Percentiles rank a stretch among this genome's conserved stretches.
phyloP scores from a whole-genome alignment of 2,888 invertebrate genomes.

The Agriopis marginaria region DNA sequence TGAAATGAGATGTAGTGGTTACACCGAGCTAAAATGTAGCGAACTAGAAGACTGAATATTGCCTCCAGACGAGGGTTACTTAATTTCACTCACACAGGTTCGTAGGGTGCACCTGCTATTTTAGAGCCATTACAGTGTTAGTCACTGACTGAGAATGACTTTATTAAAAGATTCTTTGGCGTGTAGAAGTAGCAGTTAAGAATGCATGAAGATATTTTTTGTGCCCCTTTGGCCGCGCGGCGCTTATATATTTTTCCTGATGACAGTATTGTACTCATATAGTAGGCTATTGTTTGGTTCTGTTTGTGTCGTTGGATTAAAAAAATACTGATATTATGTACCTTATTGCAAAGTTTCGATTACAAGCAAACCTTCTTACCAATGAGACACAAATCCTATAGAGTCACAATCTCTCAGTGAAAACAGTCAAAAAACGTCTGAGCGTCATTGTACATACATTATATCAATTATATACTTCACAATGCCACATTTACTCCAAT shows the following conservation, averaged over 20 bases:
- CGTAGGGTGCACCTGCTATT: constrained; percentile 44
- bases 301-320: no score
- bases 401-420: no score
- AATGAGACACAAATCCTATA: no score
- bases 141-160: constrained; percentile 15
- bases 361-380: not conserved
- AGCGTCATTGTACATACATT: no score
- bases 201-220: not conserved
- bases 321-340: no score
- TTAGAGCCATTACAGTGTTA: constrained; percentile 37
- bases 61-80: constrained; percentile 32
- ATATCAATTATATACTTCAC: no score
- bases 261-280: no score
- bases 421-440: no score
- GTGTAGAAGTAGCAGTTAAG: not conserved
- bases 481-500: no score
- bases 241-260: not conserved
- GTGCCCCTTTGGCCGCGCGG: no score
- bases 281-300: no score
- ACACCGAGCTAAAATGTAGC: constrained; percentile 23
- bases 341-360: no score
- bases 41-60: constrained; percentile 24
- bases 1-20: constrained; percentile 35
- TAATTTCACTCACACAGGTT: constrained; percentile 30
- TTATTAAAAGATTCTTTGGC: constrained; percentile 21